Base-by-base conservation (phyloP, 2,113 vertebrate genomes). In the Coracopsis vasa region DNA sequence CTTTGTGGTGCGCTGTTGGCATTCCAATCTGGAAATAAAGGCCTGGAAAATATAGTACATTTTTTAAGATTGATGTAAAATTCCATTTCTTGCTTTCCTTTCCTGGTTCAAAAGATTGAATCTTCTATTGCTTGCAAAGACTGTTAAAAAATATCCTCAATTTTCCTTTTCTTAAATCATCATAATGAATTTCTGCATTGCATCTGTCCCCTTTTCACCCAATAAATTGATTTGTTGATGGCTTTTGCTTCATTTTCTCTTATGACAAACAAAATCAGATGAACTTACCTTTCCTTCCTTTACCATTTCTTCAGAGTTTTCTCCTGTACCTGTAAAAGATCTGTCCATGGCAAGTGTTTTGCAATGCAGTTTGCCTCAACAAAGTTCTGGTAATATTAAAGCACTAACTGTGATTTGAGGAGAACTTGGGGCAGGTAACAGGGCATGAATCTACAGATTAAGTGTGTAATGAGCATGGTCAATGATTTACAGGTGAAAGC, bases 41-140 rank as follows among this genome's bases (percentile, higher is more conserved):
- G 95, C 29, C 10, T 98, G 61, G 56, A 98, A 44, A 88, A 95
- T 15, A 45, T 98, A 42, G 83, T 94, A 45, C 61, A 88, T 71
- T 99, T 98, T 80, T 67, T 99, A 72, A 97, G 97, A 85, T 69
- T 81, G 31, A 91, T 95, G 29, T 96, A 92, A 91, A 91, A 66
- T 45, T 71, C 39, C 3, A 27, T 70, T 78, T 83, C 42, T 70
- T 77, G 28, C 10, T 78, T 74, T 92, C 54, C 42, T 75, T 67
- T 94, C 42, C 39, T 41, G 20, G 90, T 44, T 80, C 33, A 16
- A 35, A 58, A 58, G 56, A 35, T 10, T 15, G 56, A 54, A 1
- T 42, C 20, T 75, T 19, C 42, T 12, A 44, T 16, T 83, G 10
- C 42, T 58, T 58, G 29, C 25, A 53, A 62, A 66, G 10, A 35